These are phyloP conservation scores for Hetaerina americana DNA, from an alignment of 1,140 invertebrate genomes.

Conservation along the genomic window DNA sequence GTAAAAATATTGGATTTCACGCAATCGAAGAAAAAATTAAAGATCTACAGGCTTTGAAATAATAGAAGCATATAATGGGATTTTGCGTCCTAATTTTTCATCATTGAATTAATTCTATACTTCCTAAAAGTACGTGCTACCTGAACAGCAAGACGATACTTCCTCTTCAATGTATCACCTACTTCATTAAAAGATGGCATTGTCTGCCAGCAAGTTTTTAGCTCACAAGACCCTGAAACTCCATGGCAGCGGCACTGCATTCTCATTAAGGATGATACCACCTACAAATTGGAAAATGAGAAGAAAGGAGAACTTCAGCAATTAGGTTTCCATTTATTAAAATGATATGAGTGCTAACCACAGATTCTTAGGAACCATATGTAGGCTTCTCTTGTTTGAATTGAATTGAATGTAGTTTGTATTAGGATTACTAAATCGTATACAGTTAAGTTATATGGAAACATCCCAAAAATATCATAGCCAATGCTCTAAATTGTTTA, in stretches of 20 bases:
- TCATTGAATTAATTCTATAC: neutral
- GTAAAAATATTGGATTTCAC: neutral
- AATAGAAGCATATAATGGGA: neutral
- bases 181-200: constrained; percentile 40
- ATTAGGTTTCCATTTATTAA: too few species aligned
- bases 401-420: too few species aligned
- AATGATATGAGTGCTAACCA: too few species aligned
- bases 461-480: too few species aligned
- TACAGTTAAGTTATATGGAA: too few species aligned
- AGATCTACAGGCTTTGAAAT: constrained; percentile 3
- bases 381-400: too few species aligned
- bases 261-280: constrained; percentile 34
- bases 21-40: constrained; percentile 4
- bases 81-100: neutral
- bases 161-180: constrained; percentile 37
- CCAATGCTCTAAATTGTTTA: too few species aligned
- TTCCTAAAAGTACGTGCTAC: constrained; percentile 16
- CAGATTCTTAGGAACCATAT: too few species aligned
- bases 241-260: constrained; percentile 48
- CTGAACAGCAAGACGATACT: constrained; percentile 35
- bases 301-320: neutral
- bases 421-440: too few species aligned
- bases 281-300: constrained; percentile 20
- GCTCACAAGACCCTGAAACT: constrained; percentile 48
- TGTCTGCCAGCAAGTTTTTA: constrained; percentile 49